Base-by-base conservation (phyloP, 2,797 vertebrate species). In the Neostethus bicornis region DNA sequence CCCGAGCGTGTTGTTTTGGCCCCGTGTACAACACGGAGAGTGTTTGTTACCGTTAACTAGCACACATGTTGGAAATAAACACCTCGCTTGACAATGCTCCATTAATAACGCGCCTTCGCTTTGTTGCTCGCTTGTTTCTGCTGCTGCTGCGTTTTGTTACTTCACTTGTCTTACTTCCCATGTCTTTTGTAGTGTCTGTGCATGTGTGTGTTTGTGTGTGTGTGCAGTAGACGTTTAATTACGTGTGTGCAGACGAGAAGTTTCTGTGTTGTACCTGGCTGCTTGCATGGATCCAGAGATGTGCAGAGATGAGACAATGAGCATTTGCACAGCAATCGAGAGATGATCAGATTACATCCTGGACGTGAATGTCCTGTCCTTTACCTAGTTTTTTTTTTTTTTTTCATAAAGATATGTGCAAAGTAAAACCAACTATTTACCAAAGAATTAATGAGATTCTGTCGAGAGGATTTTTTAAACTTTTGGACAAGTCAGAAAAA, bases 61-160 rank as follows among this genome's bases (percentile, higher is more conserved):
- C 88, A 86, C 90, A 85, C 71, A 75, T 89, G 85, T 90, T 69
- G 61, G 83, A 87, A 89, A 90, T 89, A 90, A 91, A 90, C 88
- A 87, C 79, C 77, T 66, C 57, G 44, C 77, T 81, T 79, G 62
- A 79, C 80, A 63, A 75, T 37, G 72, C 69, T 71, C 70, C 87
- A 88, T 92, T 90, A 91, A 88, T 91, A 91, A 89, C 83, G 72
- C 6, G 39, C 65, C 71, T 66, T 55, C 64, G 43, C 79, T 89
- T 87, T 87, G 86, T 79, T 82, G 69, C 64, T 35, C 5, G 79
- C 77, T 73, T 82, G 84, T 89, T 90, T 89, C 76, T 88, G 86
- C 88, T 90, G 86, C 79, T 85, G 80, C 75, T 80, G 88, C 83
- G 47, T 83, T 89, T 90, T 87, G 76, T 79, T 82, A 73, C 68